Base-by-base conservation (phyloP, 2,888 invertebrate genomes). In the Penaeus monodon region DNA sequence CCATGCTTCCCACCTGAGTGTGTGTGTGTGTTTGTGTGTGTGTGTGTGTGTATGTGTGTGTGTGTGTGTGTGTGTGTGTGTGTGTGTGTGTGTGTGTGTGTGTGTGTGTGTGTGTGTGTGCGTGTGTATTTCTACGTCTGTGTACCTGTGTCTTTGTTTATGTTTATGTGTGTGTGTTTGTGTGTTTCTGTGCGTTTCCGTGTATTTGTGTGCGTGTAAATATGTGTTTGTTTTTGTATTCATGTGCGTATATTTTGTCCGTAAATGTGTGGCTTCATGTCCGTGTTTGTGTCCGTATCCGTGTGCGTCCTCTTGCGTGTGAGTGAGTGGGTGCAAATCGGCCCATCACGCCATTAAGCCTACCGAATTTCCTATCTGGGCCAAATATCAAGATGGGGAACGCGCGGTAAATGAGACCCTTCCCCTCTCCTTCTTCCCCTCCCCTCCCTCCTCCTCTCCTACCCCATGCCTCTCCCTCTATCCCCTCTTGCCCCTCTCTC, bases 31-130 rank as follows among this genome's bases (percentile, higher is more conserved):
- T 6, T 1, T 74, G 74, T 74, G 20, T 74, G 7, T 74, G 29
- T 73, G 73, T 73, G 29, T 73, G 73, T 24, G 12, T 73, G 73
- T 73, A 0, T 73, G 73, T 73, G 38, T 73, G 38, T 73, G 17
- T 73, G 73, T 73, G 24, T 70, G n/a, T n/a, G n/a, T 33, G n/a
- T 70, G n/a, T 29, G n/a, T 17, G 70, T 17, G 27, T 33, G 33
- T 70, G n/a, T 27, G n/a, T 33, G 33, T 70, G 33, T 33, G 33
- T 29, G n/a, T n/a, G 22, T 29, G n/a, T 33, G 49, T 49, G 77
- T 20, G 63, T 49, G 49, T 49, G 63, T 49, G 77, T 49, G 49
- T 22, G 63, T 49, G 77, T 20, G 44, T 20, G 44, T 29, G 78
- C 2, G 63, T 27, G 1, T n/a, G 78, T n/a, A 3, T n/a, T 2